These are phyloP conservation scores for Melinaea marsaeus DNA, from an alignment of 2,888 invertebrate genomes.

Conservation along the genomic window DNA sequence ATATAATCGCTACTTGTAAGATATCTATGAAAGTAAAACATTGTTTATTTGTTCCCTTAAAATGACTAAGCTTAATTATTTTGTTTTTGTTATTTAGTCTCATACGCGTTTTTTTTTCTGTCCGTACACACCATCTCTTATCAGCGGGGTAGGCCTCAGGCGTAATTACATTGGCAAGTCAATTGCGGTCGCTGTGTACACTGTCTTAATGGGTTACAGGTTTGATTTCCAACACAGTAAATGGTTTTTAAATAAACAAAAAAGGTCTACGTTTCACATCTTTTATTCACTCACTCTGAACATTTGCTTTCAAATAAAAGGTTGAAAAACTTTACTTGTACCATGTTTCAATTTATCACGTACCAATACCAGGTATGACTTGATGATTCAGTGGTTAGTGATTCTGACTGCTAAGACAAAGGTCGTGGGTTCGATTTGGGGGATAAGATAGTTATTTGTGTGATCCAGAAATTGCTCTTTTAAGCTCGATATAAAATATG, in stretches of 20 bases:
- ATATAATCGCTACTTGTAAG: no score
- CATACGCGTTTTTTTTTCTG: slow-evolving; percentile 35
- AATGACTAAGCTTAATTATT: no score
- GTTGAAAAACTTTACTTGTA: not conserved
- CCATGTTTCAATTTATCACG: not conserved
- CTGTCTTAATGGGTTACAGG: slow-evolving; percentile 27
- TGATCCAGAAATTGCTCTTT: no score
- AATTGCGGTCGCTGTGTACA: slow-evolving; percentile 44
- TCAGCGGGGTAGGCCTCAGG: slow-evolving; percentile 41
- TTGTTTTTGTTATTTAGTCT: no score
- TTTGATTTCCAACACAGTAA: slow-evolving; percentile 13
- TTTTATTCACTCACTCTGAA: not conserved
- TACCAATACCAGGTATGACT: not conserved
- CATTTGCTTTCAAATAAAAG: not conserved
- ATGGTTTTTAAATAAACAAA: not conserved
- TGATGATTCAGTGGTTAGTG: no score
- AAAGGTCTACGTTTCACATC: not conserved
- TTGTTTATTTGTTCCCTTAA: no score
- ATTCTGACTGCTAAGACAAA: no score
- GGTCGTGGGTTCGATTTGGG: no score
- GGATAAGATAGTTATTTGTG: no score
- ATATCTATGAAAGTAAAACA: no score
- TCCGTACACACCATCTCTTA: slow-evolving; percentile 40
- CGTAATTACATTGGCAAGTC: slow-evolving; percentile 52
- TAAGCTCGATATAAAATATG: no score